Conservation (phyloP, 2,797 vertebrate genomes). For the Channa striata region DNA sequence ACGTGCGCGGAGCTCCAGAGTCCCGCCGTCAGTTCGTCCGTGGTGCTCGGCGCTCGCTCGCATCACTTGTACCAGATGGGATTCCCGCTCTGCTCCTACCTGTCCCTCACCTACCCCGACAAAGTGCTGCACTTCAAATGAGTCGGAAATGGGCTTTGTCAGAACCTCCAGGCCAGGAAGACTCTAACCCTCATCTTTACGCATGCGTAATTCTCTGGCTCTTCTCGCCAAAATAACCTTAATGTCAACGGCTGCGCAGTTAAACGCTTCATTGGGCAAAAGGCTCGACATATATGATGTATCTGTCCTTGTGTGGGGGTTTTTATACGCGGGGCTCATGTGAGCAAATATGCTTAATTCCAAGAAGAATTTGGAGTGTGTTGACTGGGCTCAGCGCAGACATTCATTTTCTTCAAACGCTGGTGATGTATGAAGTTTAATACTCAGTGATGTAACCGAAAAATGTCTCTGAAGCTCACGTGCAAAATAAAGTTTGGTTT, state of each 20-base stretch:
- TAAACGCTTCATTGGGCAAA: not conserved
- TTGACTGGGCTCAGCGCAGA: not conserved
- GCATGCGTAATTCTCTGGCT: constrained; percentile 35
- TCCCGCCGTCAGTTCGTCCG: constrained; percentile 79
- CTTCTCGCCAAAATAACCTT: not conserved
- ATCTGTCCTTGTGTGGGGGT: constrained; percentile 34
- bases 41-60: constrained; percentile 85
- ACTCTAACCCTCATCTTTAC: constrained; percentile 17
- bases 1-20: constrained; percentile 54
- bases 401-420: not conserved
- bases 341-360: too few species aligned
- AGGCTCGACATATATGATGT: not conserved
- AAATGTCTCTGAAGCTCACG: constrained; percentile 19
- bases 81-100: constrained; percentile 90
- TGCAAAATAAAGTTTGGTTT: constrained; percentile 57
- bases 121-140: constrained; percentile 81
- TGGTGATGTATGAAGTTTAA: constrained; percentile 2
- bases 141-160: constrained; percentile 19
- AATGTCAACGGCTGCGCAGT: not conserved
- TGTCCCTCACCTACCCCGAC: constrained; percentile 88
- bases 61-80: constrained; percentile 90
- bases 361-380: not conserved
- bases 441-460: constrained; percentile 31
- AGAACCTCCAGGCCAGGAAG: constrained; percentile 8
- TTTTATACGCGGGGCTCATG: constrained; percentile 47